These are phyloP conservation scores for Strigamia transsilvanica DNA, from an alignment of 2,888 invertebrate species.

Conservation along the genomic window DNA sequence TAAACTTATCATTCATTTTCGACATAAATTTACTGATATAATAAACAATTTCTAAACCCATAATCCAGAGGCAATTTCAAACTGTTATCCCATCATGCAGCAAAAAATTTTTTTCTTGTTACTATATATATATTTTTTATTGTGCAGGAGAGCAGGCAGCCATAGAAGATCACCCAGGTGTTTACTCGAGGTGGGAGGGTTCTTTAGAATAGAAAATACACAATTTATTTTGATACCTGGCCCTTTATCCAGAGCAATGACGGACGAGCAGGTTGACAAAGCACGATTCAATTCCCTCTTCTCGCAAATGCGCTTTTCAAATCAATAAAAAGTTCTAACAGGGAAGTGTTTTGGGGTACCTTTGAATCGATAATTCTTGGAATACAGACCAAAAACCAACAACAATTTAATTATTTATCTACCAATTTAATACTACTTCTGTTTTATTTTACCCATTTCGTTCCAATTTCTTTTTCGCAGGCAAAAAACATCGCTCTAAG, in stretches of 20 bases:
- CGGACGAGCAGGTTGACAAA: constrained; percentile 35
- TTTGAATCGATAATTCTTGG: constrained; percentile 43
- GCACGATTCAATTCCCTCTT: constrained; percentile 42
- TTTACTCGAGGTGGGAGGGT: background rate
- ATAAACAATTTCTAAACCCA: too few species aligned
- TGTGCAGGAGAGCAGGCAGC: background rate
- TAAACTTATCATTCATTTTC: too few species aligned
- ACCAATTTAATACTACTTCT: constrained; percentile 40
- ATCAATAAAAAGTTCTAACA: constrained; percentile 47
- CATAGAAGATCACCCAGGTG: constrained; percentile 21
- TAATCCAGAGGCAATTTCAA: too few species aligned
- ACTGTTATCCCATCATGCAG: background rate
- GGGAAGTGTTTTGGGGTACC: constrained; percentile 43
- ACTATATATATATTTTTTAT: background rate
- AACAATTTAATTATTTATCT: constrained; percentile 47
- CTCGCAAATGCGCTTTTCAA: constrained; percentile 43
- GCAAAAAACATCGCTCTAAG: background rate
- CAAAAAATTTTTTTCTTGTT: background rate
- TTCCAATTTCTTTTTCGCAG: background rate
- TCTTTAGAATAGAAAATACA: constrained; percentile 27
- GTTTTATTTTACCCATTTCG: constrained; percentile 18
- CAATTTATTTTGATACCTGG: constrained; percentile 19
- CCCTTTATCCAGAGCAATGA: constrained; percentile 34
- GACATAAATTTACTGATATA: too few species aligned
- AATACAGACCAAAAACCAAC: constrained; percentile 48